A percentile compares a stretch with the other conserved stretches of the same genome.
Evolutionary conservation across 2,888 invertebrate genomes (phyloP).

Genomic region (Hypomecis punctinalis): DNA sequence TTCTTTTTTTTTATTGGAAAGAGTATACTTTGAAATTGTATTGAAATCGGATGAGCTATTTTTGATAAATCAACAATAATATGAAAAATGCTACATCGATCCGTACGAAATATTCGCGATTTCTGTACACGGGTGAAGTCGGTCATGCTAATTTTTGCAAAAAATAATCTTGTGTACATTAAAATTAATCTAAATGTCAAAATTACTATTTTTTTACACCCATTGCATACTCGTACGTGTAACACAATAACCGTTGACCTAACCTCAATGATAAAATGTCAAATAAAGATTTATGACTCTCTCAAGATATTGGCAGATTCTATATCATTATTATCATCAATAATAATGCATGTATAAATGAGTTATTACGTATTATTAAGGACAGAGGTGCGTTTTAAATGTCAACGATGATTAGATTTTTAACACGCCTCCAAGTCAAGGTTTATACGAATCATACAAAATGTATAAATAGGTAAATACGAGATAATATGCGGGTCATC

Average conservation of each 20-base stretch:
- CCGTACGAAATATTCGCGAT: too few species aligned
- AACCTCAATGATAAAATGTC: constrained; percentile 16
- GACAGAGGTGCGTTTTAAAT: constrained; percentile 27
- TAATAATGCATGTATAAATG: constrained; percentile 22
- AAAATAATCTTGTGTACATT: too few species aligned
- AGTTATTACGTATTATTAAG: constrained; percentile 15
- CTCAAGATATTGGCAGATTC: constrained; percentile 10
- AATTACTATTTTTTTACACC: background rate
- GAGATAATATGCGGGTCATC: constrained; percentile 62
- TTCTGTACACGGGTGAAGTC: too few species aligned
- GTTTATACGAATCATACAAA: constrained; percentile 21
- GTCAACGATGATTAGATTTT: constrained; percentile 29
- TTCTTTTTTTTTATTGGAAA: too few species aligned
- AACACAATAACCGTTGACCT: constrained; percentile 3
- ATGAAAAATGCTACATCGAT: too few species aligned
- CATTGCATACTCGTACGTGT: background rate
- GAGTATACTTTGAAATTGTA: too few species aligned
- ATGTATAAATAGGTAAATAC: constrained; percentile 19
- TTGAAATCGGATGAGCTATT: too few species aligned
- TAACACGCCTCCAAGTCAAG: constrained; percentile 31
- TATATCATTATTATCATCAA: constrained; percentile 24
- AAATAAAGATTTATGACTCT: constrained; percentile 10
- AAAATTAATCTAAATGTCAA: background rate
- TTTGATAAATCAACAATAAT: too few species aligned
- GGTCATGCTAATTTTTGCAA: too few species aligned